Percentiles rank a stretch among this genome's conserved stretches.
phyloP scores from a whole-genome alignment of 2,888 invertebrate species.

The Agriotes lineatus region DNA sequence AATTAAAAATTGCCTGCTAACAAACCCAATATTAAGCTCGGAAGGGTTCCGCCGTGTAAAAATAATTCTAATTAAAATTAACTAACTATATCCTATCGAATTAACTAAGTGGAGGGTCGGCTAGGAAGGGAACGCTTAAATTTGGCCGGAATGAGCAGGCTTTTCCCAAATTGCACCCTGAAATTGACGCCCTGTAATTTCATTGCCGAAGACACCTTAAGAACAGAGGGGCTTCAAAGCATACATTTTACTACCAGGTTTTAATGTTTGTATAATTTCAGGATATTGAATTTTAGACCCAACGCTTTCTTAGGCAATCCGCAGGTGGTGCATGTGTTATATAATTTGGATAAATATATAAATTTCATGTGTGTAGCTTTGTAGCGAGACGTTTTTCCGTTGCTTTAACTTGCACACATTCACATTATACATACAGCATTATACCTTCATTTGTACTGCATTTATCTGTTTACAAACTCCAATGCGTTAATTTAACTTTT shows the following conservation, averaged over 20 bases:
- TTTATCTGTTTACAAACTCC: no score
- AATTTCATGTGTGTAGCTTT: no score
- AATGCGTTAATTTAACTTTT: no score
- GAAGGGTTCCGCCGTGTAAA: conserved; percentile 3
- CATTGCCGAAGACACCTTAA: conserved; percentile 58
- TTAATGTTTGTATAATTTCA: conserved; percentile 60
- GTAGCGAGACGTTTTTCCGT: no score
- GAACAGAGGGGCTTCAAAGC: conserved; percentile 47
- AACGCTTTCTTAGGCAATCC: neutral
- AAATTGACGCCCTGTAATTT: conserved; percentile 62
- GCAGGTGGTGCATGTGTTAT: conserved; percentile 11
- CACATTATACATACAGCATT: no score
- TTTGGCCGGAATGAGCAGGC: conserved; percentile 57
- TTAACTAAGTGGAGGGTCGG: conserved; percentile 31
- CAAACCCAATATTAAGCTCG: conserved; percentile 7
- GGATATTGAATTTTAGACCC: conserved; percentile 37
- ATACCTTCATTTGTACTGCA: no score
- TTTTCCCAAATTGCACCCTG: conserved; percentile 60
- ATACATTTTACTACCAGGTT: conserved; percentile 52
- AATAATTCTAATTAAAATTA: conserved; percentile 29
- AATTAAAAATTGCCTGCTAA: neutral
- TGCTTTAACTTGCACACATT: no score
- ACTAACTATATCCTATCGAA: conserved; percentile 26
- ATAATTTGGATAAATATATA: neutral
- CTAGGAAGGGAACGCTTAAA: conserved; percentile 33